Evolutionary conservation across 2,797 vertebrate genomes (phyloP).

Genomic region (Chiroxiphia lanceolata): DNA sequence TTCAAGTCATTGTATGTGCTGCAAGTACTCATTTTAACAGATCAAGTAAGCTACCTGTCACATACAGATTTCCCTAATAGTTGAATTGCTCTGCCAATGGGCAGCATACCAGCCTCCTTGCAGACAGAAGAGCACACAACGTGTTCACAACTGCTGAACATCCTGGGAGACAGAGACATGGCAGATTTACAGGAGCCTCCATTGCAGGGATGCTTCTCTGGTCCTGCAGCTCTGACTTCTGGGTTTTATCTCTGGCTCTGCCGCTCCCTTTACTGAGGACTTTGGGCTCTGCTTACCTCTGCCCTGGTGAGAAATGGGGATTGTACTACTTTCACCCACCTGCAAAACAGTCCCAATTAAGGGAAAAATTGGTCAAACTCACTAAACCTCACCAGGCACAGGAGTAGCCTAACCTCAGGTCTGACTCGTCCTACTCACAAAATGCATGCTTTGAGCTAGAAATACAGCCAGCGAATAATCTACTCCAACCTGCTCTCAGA

Average conservation of each 20-base stretch:
- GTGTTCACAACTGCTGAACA: not conserved
- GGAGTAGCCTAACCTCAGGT: not conserved
- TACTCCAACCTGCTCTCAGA: not conserved
- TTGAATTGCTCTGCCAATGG: not conserved
- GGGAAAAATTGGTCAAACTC: not conserved
- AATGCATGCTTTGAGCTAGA: not conserved
- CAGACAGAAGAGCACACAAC: fast-evolving
- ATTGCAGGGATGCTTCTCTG: not conserved
- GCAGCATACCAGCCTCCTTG: not conserved
- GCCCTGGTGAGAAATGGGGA: not conserved
- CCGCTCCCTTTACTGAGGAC: not conserved
- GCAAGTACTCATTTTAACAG: not conserved
- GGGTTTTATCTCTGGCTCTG: not conserved
- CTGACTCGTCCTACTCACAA: not conserved
- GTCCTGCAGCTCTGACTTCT: not conserved
- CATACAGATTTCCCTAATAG: not conserved
- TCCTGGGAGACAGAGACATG: not conserved
- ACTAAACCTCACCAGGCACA: not conserved
- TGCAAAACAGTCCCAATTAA: not conserved
- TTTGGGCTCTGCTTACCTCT: not conserved
- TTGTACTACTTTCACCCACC: not conserved
- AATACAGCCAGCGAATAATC: not conserved
- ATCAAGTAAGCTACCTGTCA: not conserved
- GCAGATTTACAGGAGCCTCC: not conserved
- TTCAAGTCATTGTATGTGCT: not conserved